Evolutionary conservation across 2,797 vertebrate species (phyloP).

Genomic region (Sphenodon punctatus): DNA sequence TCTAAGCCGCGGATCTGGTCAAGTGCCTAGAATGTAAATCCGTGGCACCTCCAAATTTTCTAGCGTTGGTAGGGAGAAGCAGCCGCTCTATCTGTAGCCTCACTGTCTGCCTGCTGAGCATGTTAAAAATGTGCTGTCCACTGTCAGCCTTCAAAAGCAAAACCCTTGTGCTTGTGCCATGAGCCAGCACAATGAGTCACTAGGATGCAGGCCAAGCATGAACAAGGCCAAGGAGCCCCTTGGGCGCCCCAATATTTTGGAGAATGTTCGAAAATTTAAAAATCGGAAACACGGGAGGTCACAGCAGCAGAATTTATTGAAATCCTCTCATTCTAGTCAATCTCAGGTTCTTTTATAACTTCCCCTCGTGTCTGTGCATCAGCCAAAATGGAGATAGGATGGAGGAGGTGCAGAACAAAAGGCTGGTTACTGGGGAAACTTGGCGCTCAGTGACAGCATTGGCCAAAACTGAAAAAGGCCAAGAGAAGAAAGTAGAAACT

Average conservation of each 20-base stretch:
- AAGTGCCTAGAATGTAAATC: neutral
- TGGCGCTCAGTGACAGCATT: neutral
- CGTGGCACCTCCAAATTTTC: rapidly evolving
- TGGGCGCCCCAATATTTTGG: neutral
- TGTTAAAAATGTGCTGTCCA: neutral
- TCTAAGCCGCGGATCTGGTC: neutral
- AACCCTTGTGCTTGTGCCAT: neutral
- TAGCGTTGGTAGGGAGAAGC: rapidly evolving
- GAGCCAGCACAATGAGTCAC: neutral
- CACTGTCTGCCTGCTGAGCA: neutral
- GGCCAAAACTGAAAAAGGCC: neutral
- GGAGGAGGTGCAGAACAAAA: neutral
- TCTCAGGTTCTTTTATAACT: neutral
- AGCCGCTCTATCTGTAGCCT: neutral
- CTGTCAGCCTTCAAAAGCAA: neutral
- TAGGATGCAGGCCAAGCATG: neutral
- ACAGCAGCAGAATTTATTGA: neutral
- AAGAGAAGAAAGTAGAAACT: neutral
- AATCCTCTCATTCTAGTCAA: neutral
- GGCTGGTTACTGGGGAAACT: neutral
- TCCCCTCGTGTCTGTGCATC: neutral
- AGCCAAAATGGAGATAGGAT: neutral
- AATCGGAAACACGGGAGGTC: neutral
- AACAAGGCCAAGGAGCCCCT: neutral
- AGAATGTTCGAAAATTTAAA: neutral